These are phyloP conservation scores for Micrasema minimum DNA, from an alignment of 1,140 invertebrate genomes.

Conservation along the genomic window DNA sequence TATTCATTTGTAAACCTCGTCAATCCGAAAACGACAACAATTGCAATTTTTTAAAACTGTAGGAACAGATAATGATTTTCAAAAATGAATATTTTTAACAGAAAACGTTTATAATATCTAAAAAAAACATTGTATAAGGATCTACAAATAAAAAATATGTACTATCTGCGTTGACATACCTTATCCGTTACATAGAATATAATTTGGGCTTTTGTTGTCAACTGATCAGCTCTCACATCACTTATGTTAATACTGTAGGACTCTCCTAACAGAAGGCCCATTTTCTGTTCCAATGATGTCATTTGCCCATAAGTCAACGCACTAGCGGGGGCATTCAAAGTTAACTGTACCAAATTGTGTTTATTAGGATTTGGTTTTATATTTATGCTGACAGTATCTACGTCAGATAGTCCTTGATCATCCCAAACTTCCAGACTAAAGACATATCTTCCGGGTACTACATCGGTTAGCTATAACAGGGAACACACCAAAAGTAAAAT, in stretches of 20 bases:
- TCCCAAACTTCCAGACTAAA: conserved; percentile 91
- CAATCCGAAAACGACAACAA: too few relatives aligned
- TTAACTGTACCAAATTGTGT: conserved; percentile 82
- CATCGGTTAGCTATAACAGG: conserved; percentile 77
- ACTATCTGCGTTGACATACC: conserved; percentile 54
- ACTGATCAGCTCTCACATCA: conserved; percentile 71
- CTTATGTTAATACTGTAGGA: conserved; percentile 73
- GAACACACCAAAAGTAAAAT: too few relatives aligned
- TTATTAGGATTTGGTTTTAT: conserved; percentile 84
- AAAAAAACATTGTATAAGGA: too few relatives aligned
- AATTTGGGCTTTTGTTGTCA: conserved; percentile 64
- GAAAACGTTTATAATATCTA: too few relatives aligned
- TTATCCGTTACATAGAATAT: conserved; percentile 65
- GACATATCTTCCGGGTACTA: conserved; percentile 87
- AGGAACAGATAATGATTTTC: too few relatives aligned
- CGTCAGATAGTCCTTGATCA: conserved; percentile 83
- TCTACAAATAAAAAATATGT: too few relatives aligned
- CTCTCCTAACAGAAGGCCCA: conserved; percentile 80
- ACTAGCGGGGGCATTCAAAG: conserved; percentile 77
- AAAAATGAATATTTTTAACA: too few relatives aligned
- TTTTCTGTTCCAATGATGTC: conserved; percentile 77
- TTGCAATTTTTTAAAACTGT: too few relatives aligned
- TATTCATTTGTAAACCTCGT: too few relatives aligned
- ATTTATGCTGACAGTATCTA: conserved; percentile 85
- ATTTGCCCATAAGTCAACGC: conserved; percentile 81